Conservation (phyloP, 2,888 invertebrate species). For the Uropetala carovei region DNA sequence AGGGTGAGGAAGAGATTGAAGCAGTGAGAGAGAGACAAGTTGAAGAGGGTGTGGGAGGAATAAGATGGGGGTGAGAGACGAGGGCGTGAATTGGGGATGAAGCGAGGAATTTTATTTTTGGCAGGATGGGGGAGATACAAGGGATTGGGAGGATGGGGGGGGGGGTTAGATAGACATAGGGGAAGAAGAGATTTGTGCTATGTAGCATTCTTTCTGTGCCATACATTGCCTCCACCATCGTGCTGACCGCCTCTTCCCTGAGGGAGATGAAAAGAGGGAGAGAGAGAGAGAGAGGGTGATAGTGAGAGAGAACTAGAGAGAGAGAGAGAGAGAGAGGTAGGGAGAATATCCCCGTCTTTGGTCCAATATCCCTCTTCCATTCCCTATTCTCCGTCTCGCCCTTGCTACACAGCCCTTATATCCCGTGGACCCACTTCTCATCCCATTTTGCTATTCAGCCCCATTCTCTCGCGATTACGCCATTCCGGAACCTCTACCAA, state of each 20-base stretch:
- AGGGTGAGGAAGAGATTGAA: neutral
- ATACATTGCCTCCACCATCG: conserved; percentile 6
- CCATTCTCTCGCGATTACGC: conserved; percentile 49
- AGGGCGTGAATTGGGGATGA: conserved; percentile 48
- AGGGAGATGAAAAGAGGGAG: too few relatives aligned
- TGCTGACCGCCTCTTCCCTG: conserved; percentile 1
- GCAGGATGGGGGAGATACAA: neutral
- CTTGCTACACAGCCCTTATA: neutral
- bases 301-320: neutral
- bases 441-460: conserved; percentile 51
- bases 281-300: neutral
- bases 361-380: neutral
- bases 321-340: neutral
- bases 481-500: conserved; percentile 19
- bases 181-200: conserved; percentile 12
- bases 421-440: conserved; percentile 22
- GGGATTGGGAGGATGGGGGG: neutral
- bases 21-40: neutral
- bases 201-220: conserved; percentile 32
- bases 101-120: conserved; percentile 28
- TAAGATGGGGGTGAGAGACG: neutral
- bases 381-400: neutral
- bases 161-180: neutral
- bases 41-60: neutral
- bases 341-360: neutral